Percentiles rank a stretch among this genome's conserved stretches.
phyloP scores from a whole-genome alignment of 2,888 invertebrate species.

The Drosophila peninsularis region DNA sequence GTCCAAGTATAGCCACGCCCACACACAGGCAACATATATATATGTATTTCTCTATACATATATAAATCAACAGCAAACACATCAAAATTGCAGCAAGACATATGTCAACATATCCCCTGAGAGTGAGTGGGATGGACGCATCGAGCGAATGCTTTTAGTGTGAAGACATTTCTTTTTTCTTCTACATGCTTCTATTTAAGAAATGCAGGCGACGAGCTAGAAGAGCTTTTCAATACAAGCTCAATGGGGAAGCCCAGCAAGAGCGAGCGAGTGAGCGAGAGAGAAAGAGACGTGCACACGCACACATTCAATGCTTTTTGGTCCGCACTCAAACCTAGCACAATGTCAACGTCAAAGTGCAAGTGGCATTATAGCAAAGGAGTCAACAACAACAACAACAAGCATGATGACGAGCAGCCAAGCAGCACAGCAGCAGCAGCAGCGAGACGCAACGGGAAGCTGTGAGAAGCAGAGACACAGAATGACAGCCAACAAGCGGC shows the following conservation, averaged over 20 bases:
- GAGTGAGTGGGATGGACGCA: slow-evolving; percentile 2
- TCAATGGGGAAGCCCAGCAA: slow-evolving; percentile 29
- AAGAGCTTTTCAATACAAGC: slow-evolving; percentile 55
- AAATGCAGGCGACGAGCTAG: slow-evolving; percentile 32
- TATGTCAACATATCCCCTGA: slow-evolving; percentile 44
- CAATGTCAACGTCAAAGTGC: slow-evolving; percentile 79
- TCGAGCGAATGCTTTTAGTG: slow-evolving; percentile 67
- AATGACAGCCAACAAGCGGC: slow-evolving; percentile 43
- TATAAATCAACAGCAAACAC: slow-evolving; percentile 31
- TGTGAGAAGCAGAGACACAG: slow-evolving; percentile 27
- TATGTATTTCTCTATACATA: not conserved
- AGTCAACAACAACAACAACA: slow-evolving; percentile 48
- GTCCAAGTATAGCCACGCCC: slow-evolving; percentile 22
- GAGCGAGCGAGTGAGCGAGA: not conserved
- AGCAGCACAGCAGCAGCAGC: slow-evolving; percentile 15
- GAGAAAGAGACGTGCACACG: slow-evolving; percentile 10
- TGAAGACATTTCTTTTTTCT: slow-evolving; percentile 51
- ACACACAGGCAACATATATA: slow-evolving; percentile 3
- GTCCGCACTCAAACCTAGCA: slow-evolving; percentile 28
- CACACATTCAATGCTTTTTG: slow-evolving; percentile 15
- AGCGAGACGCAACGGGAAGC: slow-evolving; percentile 2
- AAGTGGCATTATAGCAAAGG: slow-evolving; percentile 75
- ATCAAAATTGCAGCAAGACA: slow-evolving; percentile 21
- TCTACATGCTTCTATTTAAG: slow-evolving; percentile 65
- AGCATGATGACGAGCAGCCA: slow-evolving; percentile 31